A percentile compares a stretch with the other conserved stretches of the same genome.
phyloP scores from a whole-genome alignment of 2,113 vertebrate species.

The Plestiodon gilberti region DNA sequence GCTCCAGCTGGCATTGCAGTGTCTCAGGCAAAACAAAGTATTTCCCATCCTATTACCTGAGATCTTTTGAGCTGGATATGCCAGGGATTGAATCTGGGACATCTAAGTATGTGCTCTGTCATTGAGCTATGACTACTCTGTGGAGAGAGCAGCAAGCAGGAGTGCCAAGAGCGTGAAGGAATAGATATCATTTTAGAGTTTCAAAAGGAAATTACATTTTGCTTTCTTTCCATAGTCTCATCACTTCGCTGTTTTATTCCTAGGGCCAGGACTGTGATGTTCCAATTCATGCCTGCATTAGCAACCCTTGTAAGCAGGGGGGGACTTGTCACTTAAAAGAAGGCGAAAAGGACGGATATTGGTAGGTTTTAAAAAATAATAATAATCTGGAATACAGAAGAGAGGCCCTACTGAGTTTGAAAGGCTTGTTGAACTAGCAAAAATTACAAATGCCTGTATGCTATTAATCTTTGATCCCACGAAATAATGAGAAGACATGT shows the following conservation, averaged over 20 bases:
- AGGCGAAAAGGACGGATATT: slow-evolving; percentile 91
- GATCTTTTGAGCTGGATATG: background rate
- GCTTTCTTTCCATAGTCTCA: background rate
- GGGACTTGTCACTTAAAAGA: slow-evolving; percentile 96
- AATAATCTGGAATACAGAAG: background rate
- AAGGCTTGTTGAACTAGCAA: background rate
- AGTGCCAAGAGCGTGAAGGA: background rate
- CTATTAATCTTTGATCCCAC: slow-evolving; percentile 18
- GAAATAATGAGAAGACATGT: slow-evolving; percentile 6
- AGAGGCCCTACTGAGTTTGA: slow-evolving; percentile 15
- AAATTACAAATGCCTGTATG: background rate
- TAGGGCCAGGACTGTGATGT: slow-evolving; percentile 95
- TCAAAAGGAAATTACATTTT: background rate
- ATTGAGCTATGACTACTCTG: background rate
- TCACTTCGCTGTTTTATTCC: slow-evolving; percentile 25
- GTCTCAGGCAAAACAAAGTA: background rate
- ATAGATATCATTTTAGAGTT: background rate
- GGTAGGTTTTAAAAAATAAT: slow-evolving; percentile 88
- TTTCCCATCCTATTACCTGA: background rate
- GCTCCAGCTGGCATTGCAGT: background rate
- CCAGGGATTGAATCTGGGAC: too few species aligned
- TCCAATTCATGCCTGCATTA: slow-evolving; percentile 94
- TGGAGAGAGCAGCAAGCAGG: too few species aligned
- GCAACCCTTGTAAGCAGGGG: slow-evolving; percentile 90
- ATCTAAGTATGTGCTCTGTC: background rate